Evolutionary conservation across 2,113 vertebrate genomes (phyloP).

Genomic region (cat (Felis catus)): F.catus_Fca126_mat1.0 CM031414.1:73112001-73112500

Average conservation of each 20-base stretch:
- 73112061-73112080: background rate
- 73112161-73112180: background rate
- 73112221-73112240: constrained; percentile 27
- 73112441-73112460: background rate
- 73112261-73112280: background rate
- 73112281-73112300: background rate
- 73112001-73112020: background rate
- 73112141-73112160: background rate
- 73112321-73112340: background rate
- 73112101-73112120: background rate
- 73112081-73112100: background rate
- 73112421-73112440: background rate
- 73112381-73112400: background rate
- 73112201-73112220: background rate
- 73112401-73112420: background rate
- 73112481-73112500: too few species aligned
- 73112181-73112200: background rate
- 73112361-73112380: background rate
- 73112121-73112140: background rate
- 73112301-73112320: background rate
- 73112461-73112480: background rate
- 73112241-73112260: background rate
- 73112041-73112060: background rate
- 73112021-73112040: background rate
- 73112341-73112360: background rate